Percentiles rank a stretch among this genome's conserved stretches.
Evolutionary conservation across 2,113 vertebrate species (phyloP).

Genomic region (Syrrhaptes paradoxus): DNA sequence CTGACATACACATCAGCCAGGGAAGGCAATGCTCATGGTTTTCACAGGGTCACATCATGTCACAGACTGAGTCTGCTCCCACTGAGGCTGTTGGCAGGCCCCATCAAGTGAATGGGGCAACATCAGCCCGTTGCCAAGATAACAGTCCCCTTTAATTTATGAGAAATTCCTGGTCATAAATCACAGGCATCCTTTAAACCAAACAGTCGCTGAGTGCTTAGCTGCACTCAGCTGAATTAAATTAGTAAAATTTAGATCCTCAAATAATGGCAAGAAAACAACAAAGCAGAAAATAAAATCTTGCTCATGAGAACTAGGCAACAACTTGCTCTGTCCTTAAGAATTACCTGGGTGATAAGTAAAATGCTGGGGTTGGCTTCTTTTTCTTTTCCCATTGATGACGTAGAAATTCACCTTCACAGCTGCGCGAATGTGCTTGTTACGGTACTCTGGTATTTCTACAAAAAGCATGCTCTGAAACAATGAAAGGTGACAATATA

Average conservation of each 20-base stretch:
- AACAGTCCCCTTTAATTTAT: background rate
- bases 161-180: background rate
- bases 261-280: background rate
- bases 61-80: slow-evolving; percentile 8
- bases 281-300: background rate
- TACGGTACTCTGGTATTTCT: slow-evolving; percentile 91
- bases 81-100: background rate
- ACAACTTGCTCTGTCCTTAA: background rate
- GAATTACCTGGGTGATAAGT: slow-evolving; percentile 89
- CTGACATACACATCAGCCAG: background rate
- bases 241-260: background rate
- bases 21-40: background rate
- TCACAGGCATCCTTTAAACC: background rate
- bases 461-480: slow-evolving; percentile 95
- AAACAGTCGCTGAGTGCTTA: background rate
- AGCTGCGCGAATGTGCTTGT: slow-evolving; percentile 81
- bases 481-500: background rate
- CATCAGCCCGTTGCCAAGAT: background rate
- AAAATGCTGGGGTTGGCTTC: slow-evolving; percentile 95
- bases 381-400: slow-evolving; percentile 96
- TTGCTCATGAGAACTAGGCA: background rate
- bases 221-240: background rate
- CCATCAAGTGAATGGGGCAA: background rate
- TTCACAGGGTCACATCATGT: background rate
- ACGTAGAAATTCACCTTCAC: slow-evolving; percentile 97